phyloP scores from a whole-genome alignment of 2,888 invertebrate genomes.

The Acleris sparsana region DNA sequence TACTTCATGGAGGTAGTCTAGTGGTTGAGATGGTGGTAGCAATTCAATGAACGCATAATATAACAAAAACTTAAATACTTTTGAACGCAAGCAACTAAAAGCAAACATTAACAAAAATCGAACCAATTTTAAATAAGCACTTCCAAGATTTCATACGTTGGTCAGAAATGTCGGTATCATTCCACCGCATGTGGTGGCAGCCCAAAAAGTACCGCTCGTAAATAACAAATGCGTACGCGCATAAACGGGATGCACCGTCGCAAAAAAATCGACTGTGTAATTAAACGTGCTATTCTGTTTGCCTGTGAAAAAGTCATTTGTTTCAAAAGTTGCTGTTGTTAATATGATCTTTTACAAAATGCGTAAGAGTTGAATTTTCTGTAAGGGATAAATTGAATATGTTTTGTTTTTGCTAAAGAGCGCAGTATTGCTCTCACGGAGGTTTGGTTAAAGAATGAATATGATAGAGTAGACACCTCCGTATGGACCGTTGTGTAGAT shows the following conservation, averaged over 20 bases:
- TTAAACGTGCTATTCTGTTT: constrained; percentile 57
- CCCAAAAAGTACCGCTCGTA: constrained; percentile 71
- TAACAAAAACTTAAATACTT: neutral
- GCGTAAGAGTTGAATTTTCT: too few species aligned
- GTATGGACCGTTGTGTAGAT: neutral
- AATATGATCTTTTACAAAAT: too few species aligned
- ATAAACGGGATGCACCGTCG: constrained; percentile 58
- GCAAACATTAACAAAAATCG: constrained; percentile 9
- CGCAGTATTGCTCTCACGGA: constrained; percentile 51
- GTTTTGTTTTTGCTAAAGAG: too few species aligned
- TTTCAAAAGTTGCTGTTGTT: too few species aligned
- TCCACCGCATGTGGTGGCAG: constrained; percentile 64
- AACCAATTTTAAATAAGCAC: constrained; percentile 30
- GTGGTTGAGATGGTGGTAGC: too few species aligned
- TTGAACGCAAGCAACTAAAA: neutral
- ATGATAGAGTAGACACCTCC: constrained; percentile 14
- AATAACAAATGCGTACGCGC: constrained; percentile 74
- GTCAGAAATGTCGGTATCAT: constrained; percentile 55
- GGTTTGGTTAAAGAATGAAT: constrained; percentile 16
- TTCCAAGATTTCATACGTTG: constrained; percentile 47
- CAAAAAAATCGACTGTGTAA: constrained; percentile 67
- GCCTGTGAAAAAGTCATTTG: too few species aligned
- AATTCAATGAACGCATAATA: neutral
- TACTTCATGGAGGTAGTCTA: too few species aligned
- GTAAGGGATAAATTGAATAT: too few species aligned